Base-by-base conservation (phyloP, 2,888 invertebrate genomes). In the Helicoverpa assulta region DNA sequence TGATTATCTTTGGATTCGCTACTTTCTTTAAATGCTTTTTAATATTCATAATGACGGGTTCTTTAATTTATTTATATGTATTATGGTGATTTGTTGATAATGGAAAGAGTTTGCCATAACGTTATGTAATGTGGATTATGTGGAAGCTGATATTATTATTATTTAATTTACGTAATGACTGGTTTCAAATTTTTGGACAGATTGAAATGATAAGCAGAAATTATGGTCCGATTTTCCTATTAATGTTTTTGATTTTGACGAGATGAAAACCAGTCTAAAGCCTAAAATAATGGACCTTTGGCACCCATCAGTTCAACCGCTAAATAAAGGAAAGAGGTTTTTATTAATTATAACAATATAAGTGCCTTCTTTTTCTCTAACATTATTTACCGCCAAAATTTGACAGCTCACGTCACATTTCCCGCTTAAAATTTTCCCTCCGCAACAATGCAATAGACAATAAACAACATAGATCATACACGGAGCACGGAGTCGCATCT, bases 21-120 rank as follows among this genome's bases (percentile, higher is more conserved):
- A 72, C 77, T 81, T 80, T 82, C 81, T 70, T 74, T 74, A 79
- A 82, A 70, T 53, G 43, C 12, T 70, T 79, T 71, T 82, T 72
- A 82, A 79, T 79, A 81, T 76, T 58, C 70, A 74, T 73, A 47
- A 29, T 77, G 40, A 70, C 70, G 66, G 51, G 33, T 63, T 52
- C 51, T 43, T 43, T 52, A 60, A 33, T 21, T 54, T 60, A 16
- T 57, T 62, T 58, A 47, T 37, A n/a, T n/a, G n/a, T n/a, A 26
- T 26, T 58, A 70, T 62, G 63, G 60, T 53, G 54, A 61, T 74
- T 56, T 58, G 5, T 51, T 50, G 33, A 56, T 67, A 54, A 74
- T 59, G 29, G 47, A 62, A 67, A 68, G n/a, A 12, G 51, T 58
- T 69, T 26, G 14, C 50, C 18, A 40, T 60, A 59, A 40, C 47